A percentile compares a stretch with the other conserved stretches of the same genome.
phyloP scores from a whole-genome alignment of 2,797 vertebrate species.

The Dendrocincla tyrannina region DNA sequence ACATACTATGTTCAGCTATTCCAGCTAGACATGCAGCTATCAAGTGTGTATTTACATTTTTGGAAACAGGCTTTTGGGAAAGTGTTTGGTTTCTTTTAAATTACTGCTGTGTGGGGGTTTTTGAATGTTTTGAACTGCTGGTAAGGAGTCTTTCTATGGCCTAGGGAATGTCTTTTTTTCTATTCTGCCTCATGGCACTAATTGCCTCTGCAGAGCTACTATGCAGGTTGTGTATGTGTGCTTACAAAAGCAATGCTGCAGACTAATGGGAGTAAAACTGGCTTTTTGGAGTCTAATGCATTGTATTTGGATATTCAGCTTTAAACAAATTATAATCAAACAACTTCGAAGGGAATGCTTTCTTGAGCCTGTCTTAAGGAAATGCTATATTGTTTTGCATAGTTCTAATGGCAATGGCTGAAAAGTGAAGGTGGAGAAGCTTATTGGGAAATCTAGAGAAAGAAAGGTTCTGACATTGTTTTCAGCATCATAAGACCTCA shows the following conservation, averaged over 20 bases:
- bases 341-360: not conserved
- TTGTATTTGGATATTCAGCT: not conserved
- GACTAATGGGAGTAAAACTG: not conserved
- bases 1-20: not conserved
- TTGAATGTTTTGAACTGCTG: not conserved
- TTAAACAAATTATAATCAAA: not conserved
- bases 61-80: not conserved
- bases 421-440: not conserved
- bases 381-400: not conserved
- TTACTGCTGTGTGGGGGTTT: not conserved
- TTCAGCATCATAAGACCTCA: not conserved
- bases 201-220: not conserved
- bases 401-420: not conserved
- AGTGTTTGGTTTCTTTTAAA: not conserved
- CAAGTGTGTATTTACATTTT: not conserved
- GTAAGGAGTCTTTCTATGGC: not conserved
- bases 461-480: not conserved
- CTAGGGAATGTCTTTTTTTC: not conserved
- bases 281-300: not conserved
- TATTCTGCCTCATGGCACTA: not conserved
- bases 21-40: not conserved
- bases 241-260: not conserved
- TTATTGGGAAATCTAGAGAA: not conserved
- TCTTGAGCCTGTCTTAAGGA: not conserved
- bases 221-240: not conserved